A percentile compares a stretch with the other conserved stretches of the same genome.
These are phyloP conservation scores for Typhlichthys eigenmanni DNA, from an alignment of 2,797 vertebrate species.

Conservation along the genomic window DNA sequence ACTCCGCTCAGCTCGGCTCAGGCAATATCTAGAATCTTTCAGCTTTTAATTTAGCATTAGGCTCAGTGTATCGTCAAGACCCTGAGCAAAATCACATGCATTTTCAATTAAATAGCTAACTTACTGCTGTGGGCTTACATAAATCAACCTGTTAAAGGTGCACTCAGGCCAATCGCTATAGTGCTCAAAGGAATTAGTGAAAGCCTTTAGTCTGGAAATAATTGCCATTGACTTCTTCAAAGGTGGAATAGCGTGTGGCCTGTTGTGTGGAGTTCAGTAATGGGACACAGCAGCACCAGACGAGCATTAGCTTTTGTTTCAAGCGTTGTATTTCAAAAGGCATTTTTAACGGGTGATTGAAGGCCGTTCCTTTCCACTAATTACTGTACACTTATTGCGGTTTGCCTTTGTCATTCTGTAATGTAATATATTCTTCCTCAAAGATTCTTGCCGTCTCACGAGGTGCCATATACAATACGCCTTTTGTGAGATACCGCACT, in stretches of 20 bases:
- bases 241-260: conserved; percentile 11
- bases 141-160: conserved; percentile 39
- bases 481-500: conserved; percentile 1
- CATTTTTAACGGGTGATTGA: conserved; percentile 6
- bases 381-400: neutral
- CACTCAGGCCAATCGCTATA: conserved; percentile 40
- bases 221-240: conserved; percentile 48
- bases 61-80: conserved; percentile 40
- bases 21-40: conserved; percentile 72
- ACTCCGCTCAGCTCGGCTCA: conserved; percentile 49
- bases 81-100: conserved; percentile 64
- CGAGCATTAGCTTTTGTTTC: conserved; percentile 20
- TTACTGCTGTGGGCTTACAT: conserved; percentile 45
- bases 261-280: conserved; percentile 23
- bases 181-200: conserved; percentile 48
- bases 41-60: conserved; percentile 75
- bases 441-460: neutral
- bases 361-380: neutral
- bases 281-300: conserved; percentile 18
- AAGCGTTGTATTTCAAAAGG: conserved; percentile 13
- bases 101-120: conserved; percentile 67
- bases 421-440: neutral
- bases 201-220: conserved; percentile 46
- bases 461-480: neutral
- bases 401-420: neutral